Evolutionary conservation across 2,113 vertebrate genomes (phyloP).

Genomic region (Dinomys branickii): DNA sequence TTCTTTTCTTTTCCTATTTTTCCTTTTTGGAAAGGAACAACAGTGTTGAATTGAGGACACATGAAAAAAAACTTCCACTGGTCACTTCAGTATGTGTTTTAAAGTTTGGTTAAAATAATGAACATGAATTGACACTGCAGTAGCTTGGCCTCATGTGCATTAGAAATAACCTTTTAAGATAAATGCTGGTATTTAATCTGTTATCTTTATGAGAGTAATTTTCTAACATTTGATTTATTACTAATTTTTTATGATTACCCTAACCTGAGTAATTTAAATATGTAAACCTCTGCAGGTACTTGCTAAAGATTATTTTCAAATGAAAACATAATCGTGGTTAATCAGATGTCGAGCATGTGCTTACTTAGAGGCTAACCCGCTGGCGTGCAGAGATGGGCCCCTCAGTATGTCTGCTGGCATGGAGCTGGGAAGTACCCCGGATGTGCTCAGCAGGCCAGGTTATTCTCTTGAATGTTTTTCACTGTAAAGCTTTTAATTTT

Average conservation of each 20-base stretch:
- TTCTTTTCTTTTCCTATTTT: not conserved
- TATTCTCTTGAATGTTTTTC: not conserved
- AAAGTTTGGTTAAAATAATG: constrained; percentile 9
- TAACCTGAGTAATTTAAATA: constrained; percentile 48
- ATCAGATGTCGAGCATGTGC: not conserved
- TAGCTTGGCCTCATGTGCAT: not conserved
- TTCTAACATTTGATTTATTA: constrained; percentile 28
- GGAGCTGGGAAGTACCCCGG: not conserved
- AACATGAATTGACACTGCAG: not conserved
- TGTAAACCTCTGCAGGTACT: constrained; percentile 2
- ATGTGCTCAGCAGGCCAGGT: not conserved
- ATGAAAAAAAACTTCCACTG: not conserved
- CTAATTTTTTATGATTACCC: not conserved
- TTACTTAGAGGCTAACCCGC: not conserved
- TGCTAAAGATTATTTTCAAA: constrained; percentile 39
- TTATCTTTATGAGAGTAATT: constrained; percentile 2
- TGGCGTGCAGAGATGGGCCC: not conserved
- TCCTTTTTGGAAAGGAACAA: too few relatives aligned
- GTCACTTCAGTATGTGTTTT: not conserved
- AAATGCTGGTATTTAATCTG: not conserved
- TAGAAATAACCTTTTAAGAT: not conserved
- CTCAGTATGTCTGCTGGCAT: not conserved
- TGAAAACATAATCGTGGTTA: constrained; percentile 18
- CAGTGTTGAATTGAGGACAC: not conserved
- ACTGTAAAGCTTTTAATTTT: not conserved